These are phyloP conservation scores for Lepidotrigona ventralis DNA, from an alignment of 1,140 invertebrate genomes.

Conservation along the genomic window DNA sequence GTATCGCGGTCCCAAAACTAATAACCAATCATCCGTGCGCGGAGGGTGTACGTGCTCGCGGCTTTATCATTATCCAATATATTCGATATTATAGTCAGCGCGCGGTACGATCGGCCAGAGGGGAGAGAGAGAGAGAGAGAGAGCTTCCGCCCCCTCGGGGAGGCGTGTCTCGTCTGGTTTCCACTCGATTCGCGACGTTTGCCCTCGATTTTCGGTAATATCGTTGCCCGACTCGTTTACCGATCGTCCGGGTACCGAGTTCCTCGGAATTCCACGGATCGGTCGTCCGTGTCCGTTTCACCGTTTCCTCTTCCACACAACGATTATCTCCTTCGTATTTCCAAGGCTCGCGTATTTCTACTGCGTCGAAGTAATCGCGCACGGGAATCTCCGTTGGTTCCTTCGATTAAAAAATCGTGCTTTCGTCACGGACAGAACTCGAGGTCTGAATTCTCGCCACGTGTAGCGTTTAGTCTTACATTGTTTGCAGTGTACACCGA, in stretches of 20 bases:
- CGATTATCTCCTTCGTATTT: not conserved
- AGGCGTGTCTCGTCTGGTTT: slow-evolving; percentile 12
- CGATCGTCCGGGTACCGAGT: not conserved
- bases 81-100: slow-evolving; percentile 67
- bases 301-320: not conserved
- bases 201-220: slow-evolving; percentile 1
- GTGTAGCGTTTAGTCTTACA: slow-evolving; percentile 30
- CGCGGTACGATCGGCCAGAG: slow-evolving; percentile 33
- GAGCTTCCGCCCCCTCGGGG: not conserved
- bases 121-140: no score
- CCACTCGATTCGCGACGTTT: not conserved
- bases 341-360: not conserved
- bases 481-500: slow-evolving; percentile 9
- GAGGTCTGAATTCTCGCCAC: slow-evolving; percentile 9
- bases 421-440: not conserved
- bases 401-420: slow-evolving; percentile 19
- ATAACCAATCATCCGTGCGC: slow-evolving; percentile 74
- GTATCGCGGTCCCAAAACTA: slow-evolving; percentile 75
- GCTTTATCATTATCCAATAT: slow-evolving; percentile 76
- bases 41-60: slow-evolving; percentile 68
- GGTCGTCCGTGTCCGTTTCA: not conserved
- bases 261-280: not conserved
- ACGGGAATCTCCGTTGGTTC: slow-evolving; percentile 1
- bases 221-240: not conserved
- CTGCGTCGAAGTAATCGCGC: no score